phyloP scores from a whole-genome alignment of 2,113 vertebrate species.

The Ivindomyrus marchei region DNA sequence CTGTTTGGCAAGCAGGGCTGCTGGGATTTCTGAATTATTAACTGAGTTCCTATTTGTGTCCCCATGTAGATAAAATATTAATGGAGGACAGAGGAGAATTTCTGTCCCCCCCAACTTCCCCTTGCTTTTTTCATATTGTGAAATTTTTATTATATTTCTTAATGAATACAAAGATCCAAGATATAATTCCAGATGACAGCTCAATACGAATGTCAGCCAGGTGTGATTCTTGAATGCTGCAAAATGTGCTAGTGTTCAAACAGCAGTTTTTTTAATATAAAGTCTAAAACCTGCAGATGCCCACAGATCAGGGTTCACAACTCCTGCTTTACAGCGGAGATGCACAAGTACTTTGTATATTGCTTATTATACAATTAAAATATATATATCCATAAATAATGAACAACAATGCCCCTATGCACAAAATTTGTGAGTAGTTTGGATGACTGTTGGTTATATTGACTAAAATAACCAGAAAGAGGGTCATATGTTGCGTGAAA shows the following conservation, averaged over 20 bases:
- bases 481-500: not conserved
- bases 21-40: not conserved
- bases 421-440: not conserved
- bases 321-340: not conserved
- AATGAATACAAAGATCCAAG: not conserved
- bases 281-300: not conserved
- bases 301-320: not conserved
- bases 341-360: not conserved
- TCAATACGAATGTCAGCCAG: not conserved
- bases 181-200: not conserved
- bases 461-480: not conserved
- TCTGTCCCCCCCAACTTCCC: not conserved
- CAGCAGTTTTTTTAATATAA: not conserved
- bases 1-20: not conserved
- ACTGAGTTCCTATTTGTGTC: not conserved
- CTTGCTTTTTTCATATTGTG: not conserved
- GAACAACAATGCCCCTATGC: not conserved
- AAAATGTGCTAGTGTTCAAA: not conserved
- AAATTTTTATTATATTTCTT: not conserved
- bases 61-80: not conserved
- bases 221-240: not conserved
- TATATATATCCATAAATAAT: not conserved
- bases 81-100: not conserved
- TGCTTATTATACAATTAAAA: not conserved
- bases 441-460: not conserved